phyloP scores from a whole-genome alignment of 1,140 invertebrate species.

The Eufriesea mexicana region DNA sequence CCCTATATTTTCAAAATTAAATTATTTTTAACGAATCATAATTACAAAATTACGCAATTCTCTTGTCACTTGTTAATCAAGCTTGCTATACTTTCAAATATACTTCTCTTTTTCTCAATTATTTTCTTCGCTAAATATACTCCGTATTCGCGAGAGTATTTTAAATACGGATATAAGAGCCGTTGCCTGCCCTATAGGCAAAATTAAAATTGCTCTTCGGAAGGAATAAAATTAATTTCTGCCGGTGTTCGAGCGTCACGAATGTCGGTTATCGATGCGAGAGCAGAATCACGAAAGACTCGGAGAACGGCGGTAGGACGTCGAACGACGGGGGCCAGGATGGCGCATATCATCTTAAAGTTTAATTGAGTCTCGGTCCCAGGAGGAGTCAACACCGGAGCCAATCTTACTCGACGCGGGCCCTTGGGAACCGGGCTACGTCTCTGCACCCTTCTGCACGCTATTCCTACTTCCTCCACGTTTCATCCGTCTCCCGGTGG shows the following conservation, averaged over 20 bases:
- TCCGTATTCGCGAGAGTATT: too few species aligned
- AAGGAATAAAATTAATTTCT: not conserved
- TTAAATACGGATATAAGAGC: too few species aligned
- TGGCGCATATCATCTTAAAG: conserved; percentile 87
- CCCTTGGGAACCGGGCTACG: conserved; percentile 61
- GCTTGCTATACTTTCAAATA: too few species aligned
- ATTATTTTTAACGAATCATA: too few species aligned
- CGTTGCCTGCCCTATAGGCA: too few species aligned
- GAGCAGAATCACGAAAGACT: conserved; percentile 13
- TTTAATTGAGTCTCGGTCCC: conserved; percentile 87
- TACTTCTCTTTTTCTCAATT: too few species aligned
- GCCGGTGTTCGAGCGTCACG: not conserved
- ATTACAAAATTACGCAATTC: too few species aligned
- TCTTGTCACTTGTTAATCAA: too few species aligned
- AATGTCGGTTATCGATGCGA: conserved; percentile 34
- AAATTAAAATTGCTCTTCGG: not conserved
- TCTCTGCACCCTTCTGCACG: conserved; percentile 57
- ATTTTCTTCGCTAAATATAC: too few species aligned
- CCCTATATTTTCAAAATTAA: too few species aligned
- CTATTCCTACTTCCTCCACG: conserved; percentile 35
- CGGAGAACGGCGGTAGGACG: not conserved
- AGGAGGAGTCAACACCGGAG: conserved; percentile 82
- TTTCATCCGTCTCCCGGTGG: conserved; percentile 53
- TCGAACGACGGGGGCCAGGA: conserved; percentile 51
- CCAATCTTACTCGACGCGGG: conserved; percentile 76